Conservation (phyloP, 2,113 vertebrate species). For the Ictalurus furcatus region DNA sequence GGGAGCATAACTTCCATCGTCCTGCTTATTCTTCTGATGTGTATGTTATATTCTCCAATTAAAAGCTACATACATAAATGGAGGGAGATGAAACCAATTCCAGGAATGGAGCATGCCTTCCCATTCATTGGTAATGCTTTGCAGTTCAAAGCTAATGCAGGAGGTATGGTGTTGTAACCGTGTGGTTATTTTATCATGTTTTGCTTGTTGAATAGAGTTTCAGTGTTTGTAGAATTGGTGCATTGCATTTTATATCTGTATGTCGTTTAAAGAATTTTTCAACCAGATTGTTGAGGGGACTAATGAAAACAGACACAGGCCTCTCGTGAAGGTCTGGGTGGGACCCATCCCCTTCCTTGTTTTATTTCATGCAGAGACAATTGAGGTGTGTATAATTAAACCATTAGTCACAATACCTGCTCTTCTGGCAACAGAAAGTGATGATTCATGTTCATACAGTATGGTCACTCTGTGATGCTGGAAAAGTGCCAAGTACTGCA, state of each 20-base stretch:
- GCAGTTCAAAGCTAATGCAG: conserved; percentile 56
- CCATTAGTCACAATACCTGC: background rate
- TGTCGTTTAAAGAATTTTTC: conserved; percentile 56
- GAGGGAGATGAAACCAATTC: conserved; percentile 59
- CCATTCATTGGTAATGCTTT: conserved; percentile 61
- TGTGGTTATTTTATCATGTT: background rate
- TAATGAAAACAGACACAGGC: conserved; percentile 55
- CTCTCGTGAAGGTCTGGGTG: conserved; percentile 58
- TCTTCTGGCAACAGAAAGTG: background rate
- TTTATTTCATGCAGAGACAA: conserved; percentile 58
- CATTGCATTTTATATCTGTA: background rate
- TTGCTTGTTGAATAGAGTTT: background rate
- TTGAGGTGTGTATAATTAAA: conserved; percentile 52
- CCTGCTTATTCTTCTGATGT: conserved; percentile 45
- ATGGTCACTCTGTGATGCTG: background rate
- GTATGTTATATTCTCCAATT: conserved; percentile 35
- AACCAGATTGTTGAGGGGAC: conserved; percentile 58
- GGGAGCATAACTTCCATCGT: conserved; percentile 41
- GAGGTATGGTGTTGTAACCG: conserved; percentile 43
- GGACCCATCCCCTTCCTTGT: conserved; percentile 58
- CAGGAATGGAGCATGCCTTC: conserved; percentile 51
- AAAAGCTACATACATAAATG: conserved; percentile 55
- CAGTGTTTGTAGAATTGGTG: background rate
- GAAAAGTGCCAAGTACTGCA: background rate
- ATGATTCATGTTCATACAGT: conserved; percentile 12